Evolutionary conservation across 92 coral and sea anemone species (phyloP), one percentile per base, ranked within the genome.

Genomic region (Phenganax marumi): DNA sequence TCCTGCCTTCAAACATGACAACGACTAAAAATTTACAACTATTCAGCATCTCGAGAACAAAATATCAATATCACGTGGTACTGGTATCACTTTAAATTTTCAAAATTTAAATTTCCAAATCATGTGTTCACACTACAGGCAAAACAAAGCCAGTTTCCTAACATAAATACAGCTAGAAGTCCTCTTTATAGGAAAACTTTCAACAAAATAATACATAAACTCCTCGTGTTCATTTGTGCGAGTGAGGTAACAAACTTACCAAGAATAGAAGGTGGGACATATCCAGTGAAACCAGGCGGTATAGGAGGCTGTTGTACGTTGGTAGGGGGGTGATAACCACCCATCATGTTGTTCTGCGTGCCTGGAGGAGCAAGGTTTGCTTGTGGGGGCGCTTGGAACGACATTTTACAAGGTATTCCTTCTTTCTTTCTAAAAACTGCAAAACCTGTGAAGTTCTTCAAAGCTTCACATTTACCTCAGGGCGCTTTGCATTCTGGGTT

Each of bases 251-350:
- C 86, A 90, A 39, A 88, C 84, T 7, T 89, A 90, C 55, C 93
- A 91, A 86, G 85, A 11, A 90, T 90, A n/a, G 98, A 91, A 12
- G 97, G 97, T 51, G 97, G 92, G 55, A 89, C 88, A 80, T 90
- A 85, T 1, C 92, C 97, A 54, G 93, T 88, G 52, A 79, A 92
- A 13, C 91, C 82, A 50, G 97, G 97, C 43, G 98, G 98, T 12
- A 91, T 87, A 16, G 93, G 93, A 48, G 94, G 94, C 1, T 97
- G 98, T 19, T 92, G 95, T 8, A 92, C 77, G 1, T 94, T 92
- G 10, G 89, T n/a, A 12, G 95, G 91, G n/a, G 97, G 84, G 2
- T 92, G 91, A 86, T 86, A 86, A 64, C 93, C 92, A 3, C 97
- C 91, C 57, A 97, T 91, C 68, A 92, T 46, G 84, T 84, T 79